These are phyloP conservation scores for Pitangus sulphuratus DNA, from an alignment of 2,797 vertebrate species.

Conservation along the genomic window DNA sequence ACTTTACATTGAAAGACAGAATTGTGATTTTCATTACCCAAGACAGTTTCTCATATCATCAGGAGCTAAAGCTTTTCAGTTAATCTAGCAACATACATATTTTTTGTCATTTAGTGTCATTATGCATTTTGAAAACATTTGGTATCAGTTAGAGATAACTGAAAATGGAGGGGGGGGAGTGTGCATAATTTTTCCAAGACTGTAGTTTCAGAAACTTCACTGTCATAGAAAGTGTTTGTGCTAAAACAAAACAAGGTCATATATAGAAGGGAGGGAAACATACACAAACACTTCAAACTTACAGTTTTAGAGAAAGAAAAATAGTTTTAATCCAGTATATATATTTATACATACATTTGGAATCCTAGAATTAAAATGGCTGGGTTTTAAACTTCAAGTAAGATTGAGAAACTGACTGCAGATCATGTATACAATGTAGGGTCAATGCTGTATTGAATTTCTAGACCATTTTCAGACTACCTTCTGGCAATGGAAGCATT, in stretches of 20 bases:
- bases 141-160: neutral
- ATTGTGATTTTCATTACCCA: neutral
- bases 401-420: conserved; percentile 73
- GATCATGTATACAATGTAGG: conserved; percentile 88
- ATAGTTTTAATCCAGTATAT: conserved; percentile 1
- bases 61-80: neutral
- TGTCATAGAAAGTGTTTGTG: neutral
- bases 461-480: conserved; percentile 96
- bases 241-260: neutral
- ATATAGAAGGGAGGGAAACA: fast-evolving
- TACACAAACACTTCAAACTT: neutral
- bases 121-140: neutral
- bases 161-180: neutral
- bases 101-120: neutral
- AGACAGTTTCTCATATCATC: neutral
- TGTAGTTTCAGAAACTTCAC: neutral
- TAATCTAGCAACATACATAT: neutral
- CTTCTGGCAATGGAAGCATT: conserved; percentile 99
- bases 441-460: conserved; percentile 96
- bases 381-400: conserved; percentile 71
- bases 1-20: neutral
- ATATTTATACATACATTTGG: neutral
- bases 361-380: conserved; percentile 58
- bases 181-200: neutral
- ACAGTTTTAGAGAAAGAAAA: neutral